Evolutionary conservation across 2,888 invertebrate species (phyloP).

Genomic region (Noctua comes): DNA sequence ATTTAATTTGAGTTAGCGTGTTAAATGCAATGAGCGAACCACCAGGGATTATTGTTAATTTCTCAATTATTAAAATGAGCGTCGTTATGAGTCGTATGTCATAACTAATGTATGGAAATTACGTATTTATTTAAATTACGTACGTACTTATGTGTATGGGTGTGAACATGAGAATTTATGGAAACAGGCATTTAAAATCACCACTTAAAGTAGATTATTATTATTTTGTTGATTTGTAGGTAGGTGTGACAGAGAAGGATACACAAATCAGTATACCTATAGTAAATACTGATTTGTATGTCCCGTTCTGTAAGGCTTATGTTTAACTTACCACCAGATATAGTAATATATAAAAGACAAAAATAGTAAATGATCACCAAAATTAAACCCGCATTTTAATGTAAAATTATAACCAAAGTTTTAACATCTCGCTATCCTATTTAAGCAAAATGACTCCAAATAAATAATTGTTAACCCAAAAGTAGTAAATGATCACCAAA

Average conservation of each 20-base stretch:
- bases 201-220: not conserved
- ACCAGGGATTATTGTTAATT: slow-evolving; percentile 73
- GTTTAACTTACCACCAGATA: too few species aligned
- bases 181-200: slow-evolving; percentile 6
- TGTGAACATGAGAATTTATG: slow-evolving; percentile 47
- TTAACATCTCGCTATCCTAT: too few species aligned
- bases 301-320: not conserved
- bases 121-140: slow-evolving; percentile 60
- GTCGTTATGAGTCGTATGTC: slow-evolving; percentile 65
- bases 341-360: too few species aligned
- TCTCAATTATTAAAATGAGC: slow-evolving; percentile 77
- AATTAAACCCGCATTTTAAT: too few species aligned
- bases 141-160: slow-evolving; percentile 15
- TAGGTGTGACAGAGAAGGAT: not conserved
- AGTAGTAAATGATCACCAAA: too few species aligned
- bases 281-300: not conserved
- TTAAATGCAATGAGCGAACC: slow-evolving; percentile 67
- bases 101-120: slow-evolving; percentile 62
- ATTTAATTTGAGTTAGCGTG: slow-evolving; percentile 75
- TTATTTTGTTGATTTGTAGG: slow-evolving; percentile 3
- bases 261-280: not conserved
- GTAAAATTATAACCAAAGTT: too few species aligned
- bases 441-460: too few species aligned
- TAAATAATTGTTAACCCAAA: too few species aligned
- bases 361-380: too few species aligned